Percentiles rank a stretch among this genome's conserved stretches.
phyloP scores from a whole-genome alignment of 92 coral and sea anemone species.

The Epizoanthus illoricatus region DNA sequence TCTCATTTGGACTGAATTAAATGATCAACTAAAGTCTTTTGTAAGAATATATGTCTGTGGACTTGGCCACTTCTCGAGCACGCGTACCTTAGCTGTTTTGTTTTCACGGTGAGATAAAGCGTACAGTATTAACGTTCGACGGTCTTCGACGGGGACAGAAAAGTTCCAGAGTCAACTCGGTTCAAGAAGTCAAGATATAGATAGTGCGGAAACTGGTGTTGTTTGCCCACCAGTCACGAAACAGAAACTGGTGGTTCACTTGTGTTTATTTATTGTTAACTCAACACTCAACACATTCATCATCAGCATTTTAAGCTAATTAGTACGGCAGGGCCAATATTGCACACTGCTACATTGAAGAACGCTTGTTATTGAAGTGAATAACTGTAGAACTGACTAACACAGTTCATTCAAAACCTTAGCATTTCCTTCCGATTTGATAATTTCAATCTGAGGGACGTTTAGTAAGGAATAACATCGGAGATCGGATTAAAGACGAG shows the following conservation, averaged over 20 bases:
- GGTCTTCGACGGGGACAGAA: not conserved
- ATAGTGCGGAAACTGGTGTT: not conserved
- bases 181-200: not conserved
- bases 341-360: not conserved
- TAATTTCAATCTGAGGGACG: constrained; percentile 2
- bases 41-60: no score
- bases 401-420: constrained; percentile 11
- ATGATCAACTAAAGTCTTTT: constrained; percentile 4
- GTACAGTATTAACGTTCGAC: not conserved
- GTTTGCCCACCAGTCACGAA: constrained; percentile 24
- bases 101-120: not conserved
- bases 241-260: not conserved
- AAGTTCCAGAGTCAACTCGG: not conserved
- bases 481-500: constrained; percentile 42
- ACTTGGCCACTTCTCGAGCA: not conserved
- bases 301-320: constrained; percentile 20
- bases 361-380: not conserved
- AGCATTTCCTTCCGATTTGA: constrained; percentile 23
- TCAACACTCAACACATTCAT: constrained; percentile 26
- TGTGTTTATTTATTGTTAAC: constrained; percentile 16
- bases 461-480: constrained; percentile 1
- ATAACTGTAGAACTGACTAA: not conserved
- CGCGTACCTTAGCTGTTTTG: not conserved
- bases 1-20: constrained; percentile 34
- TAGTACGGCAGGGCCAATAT: not conserved